Evolutionary conservation across 2,888 invertebrate genomes (phyloP).

Genomic region (Allacma fusca): DNA sequence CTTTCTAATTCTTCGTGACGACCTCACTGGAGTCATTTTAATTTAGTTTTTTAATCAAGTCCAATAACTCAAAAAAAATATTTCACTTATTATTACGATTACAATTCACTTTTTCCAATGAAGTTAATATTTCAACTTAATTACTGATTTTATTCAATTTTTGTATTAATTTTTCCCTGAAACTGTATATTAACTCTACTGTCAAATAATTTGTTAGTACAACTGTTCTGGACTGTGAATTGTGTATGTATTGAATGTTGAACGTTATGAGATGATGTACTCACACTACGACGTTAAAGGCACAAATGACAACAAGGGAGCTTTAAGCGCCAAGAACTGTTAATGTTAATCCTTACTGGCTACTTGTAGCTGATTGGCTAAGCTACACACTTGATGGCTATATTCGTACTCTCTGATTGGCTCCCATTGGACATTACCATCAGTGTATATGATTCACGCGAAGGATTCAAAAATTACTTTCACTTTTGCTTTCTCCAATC

Average conservation of each 20-base stretch:
- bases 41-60: not conserved
- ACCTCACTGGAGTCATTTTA: slow-evolving; percentile 20
- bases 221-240: too few relatives aligned
- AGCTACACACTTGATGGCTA: not conserved
- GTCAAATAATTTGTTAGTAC: too few relatives aligned
- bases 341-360: slow-evolving; percentile 2
- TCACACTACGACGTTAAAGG: too few relatives aligned
- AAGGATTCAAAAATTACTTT: slow-evolving; percentile 8
- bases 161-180: too few relatives aligned
- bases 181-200: too few relatives aligned
- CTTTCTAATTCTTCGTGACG: slow-evolving; percentile 16
- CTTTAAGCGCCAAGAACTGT: slow-evolving; percentile 6
- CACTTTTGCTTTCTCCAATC: slow-evolving; percentile 4
- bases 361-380: not conserved
- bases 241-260: too few relatives aligned
- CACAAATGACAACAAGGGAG: not conserved
- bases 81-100: too few relatives aligned
- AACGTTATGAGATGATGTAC: too few relatives aligned
- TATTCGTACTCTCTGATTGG: not conserved
- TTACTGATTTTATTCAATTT: too few relatives aligned
- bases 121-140: too few relatives aligned
- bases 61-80: too few relatives aligned
- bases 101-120: too few relatives aligned
- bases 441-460: not conserved
- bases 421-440: not conserved